Evolutionary conservation across 2,888 invertebrate species (phyloP).

Genomic region (Hemicrepidius hirtus): DNA sequence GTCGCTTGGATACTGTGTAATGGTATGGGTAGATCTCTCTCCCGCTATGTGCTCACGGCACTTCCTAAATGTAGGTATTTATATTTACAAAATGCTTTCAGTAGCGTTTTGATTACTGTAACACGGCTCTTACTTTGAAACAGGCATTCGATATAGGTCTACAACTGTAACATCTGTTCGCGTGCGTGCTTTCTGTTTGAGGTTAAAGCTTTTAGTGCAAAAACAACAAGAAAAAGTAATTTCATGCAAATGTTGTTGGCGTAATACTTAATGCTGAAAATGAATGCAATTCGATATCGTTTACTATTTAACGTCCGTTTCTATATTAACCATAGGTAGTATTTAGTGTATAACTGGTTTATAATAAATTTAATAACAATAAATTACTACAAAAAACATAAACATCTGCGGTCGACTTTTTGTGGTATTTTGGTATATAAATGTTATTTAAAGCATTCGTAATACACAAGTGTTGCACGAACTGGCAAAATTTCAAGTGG

Average conservation of each 20-base stretch:
- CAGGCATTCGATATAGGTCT: slow-evolving; percentile 38
- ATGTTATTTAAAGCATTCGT: slow-evolving; percentile 12
- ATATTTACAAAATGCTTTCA: slow-evolving; percentile 43
- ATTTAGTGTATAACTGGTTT: no score
- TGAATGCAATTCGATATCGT: slow-evolving; percentile 1
- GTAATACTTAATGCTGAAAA: slow-evolving; percentile 11
- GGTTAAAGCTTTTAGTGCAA: slow-evolving; percentile 37
- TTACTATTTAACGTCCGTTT: not conserved
- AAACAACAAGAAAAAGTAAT: slow-evolving; percentile 40
- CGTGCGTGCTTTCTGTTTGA: slow-evolving; percentile 35
- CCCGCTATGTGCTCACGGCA: slow-evolving; percentile 38
- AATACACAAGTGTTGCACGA: slow-evolving; percentile 35
- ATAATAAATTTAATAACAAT: no score
- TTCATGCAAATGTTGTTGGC: slow-evolving; percentile 36
- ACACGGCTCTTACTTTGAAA: slow-evolving; percentile 35
- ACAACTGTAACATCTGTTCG: slow-evolving; percentile 36
- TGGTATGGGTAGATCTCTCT: slow-evolving; percentile 29
- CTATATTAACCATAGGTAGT: no score
- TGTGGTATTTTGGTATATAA: not conserved
- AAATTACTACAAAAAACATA: no score
- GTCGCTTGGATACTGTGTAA: slow-evolving; percentile 38
- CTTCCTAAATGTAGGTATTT: slow-evolving; percentile 43
- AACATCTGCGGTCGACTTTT: not conserved
- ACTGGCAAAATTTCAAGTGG: slow-evolving; percentile 37
- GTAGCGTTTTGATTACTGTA: slow-evolving; percentile 40